phyloP scores from a whole-genome alignment of 2,888 invertebrate species.

The Lycaena phlaeas region DNA sequence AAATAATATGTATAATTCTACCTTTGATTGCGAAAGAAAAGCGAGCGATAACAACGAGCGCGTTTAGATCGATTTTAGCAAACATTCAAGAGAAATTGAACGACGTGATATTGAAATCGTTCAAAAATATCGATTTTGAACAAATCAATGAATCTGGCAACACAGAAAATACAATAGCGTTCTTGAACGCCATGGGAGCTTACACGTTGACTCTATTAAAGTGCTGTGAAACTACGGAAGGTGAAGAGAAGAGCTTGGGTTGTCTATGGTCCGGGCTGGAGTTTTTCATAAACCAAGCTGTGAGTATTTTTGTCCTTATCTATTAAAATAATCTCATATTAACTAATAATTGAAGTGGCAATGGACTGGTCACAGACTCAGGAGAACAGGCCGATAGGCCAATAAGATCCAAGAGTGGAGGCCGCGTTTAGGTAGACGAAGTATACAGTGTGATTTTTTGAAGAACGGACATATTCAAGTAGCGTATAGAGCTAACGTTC shows the following conservation, averaged over 20 bases:
- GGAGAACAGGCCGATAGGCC: no score
- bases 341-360: no score
- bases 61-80: constrained; percentile 49
- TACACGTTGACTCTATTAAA: constrained; percentile 52
- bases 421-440: no score
- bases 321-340: no score
- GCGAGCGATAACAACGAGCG: constrained; percentile 45
- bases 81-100: constrained; percentile 57
- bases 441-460: no score
- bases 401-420: no score
- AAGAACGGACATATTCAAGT: no score
- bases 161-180: constrained; percentile 40
- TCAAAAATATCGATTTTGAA: constrained; percentile 47
- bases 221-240: constrained; percentile 49
- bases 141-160: constrained; percentile 27
- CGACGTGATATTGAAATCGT: constrained; percentile 40
- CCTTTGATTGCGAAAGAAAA: constrained; percentile 58
- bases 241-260: constrained; percentile 44
- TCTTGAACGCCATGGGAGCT: constrained; percentile 54
- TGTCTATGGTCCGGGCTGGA: constrained; percentile 49
- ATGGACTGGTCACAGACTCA: no score
- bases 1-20: constrained; percentile 50
- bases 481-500: no score
- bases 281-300: constrained; percentile 50
- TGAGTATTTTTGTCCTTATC: constrained; percentile 33